Percentiles rank a stretch among this genome's conserved stretches.
phyloP scores from a whole-genome alignment of 2,797 vertebrate species.

The Centropyge bicolor region DNA sequence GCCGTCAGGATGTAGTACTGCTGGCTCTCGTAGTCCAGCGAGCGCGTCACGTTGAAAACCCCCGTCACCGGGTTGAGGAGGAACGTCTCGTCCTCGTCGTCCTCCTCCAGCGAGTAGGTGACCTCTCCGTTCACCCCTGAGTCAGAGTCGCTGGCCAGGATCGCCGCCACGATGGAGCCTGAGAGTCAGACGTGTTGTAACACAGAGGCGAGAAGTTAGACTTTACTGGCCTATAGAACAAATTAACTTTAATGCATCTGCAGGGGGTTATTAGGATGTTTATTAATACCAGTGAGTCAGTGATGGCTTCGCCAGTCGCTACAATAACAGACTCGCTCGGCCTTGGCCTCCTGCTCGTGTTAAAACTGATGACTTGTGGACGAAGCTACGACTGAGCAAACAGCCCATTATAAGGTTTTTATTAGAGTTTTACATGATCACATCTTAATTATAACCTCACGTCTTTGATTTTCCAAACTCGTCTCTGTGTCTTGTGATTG shows the following conservation, averaged over 20 bases:
- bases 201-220: conserved; percentile 45
- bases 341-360: not conserved
- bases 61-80: conserved; percentile 95
- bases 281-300: conserved; percentile 49
- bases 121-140: conserved; percentile 94
- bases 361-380: not conserved
- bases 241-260: conserved; percentile 50
- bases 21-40: conserved; percentile 92
- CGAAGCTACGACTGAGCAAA: conserved; percentile 7
- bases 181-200: conserved; percentile 41
- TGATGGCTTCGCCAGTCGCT: conserved; percentile 29
- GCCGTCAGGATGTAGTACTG: conserved; percentile 93
- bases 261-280: conserved; percentile 48
- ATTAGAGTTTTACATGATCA: conserved; percentile 7
- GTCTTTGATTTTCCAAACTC: conserved; percentile 17
- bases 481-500: conserved; percentile 7
- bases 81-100: conserved; percentile 93
- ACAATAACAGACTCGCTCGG: conserved; percentile 37
- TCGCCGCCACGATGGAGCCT: conserved; percentile 97
- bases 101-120: conserved; percentile 94
- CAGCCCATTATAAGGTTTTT: conserved; percentile 31
- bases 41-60: conserved; percentile 94
- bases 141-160: conserved; percentile 95
- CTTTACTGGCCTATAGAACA: conserved; percentile 33
- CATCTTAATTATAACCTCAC: conserved; percentile 19